These are phyloP conservation scores for Antennarius maculatus DNA, from an alignment of 2,797 vertebrate genomes.

Conservation along the genomic window DNA sequence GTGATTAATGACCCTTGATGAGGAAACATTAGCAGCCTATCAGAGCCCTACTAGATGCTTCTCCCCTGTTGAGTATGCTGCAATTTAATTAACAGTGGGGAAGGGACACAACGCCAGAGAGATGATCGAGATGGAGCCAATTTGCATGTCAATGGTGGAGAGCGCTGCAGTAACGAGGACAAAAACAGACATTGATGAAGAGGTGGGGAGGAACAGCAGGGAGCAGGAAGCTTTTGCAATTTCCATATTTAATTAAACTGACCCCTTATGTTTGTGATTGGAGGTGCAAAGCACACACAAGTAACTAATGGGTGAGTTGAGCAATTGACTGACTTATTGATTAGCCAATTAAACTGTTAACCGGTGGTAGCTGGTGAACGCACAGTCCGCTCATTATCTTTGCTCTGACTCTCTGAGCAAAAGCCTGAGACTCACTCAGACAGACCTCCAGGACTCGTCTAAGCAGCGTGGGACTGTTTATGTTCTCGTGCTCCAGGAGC, in stretches of 20 bases:
- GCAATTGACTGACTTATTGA: constrained; percentile 63
- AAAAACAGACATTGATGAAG: constrained; percentile 53
- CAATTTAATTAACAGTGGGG: constrained; percentile 71
- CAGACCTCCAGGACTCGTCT: constrained; percentile 38
- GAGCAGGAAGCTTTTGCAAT: constrained; percentile 26
- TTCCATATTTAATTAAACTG: constrained; percentile 64
- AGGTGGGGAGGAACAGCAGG: constrained; percentile 11
- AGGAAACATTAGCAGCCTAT: constrained; percentile 67
- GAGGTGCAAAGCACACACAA: constrained; percentile 14
- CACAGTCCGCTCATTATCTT: constrained; percentile 32
- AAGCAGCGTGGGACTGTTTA: constrained; percentile 51
- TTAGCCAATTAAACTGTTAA: constrained; percentile 48
- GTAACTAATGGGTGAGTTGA: constrained; percentile 41
- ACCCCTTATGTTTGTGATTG: constrained; percentile 47
- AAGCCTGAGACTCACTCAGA: constrained; percentile 47
- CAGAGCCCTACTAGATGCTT: constrained; percentile 34
- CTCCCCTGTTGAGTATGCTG: constrained; percentile 42
- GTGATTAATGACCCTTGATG: constrained; percentile 74
- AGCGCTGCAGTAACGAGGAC: constrained; percentile 47
- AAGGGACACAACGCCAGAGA: constrained; percentile 61
- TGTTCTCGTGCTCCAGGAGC: constrained; percentile 67
- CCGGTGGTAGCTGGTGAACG: constrained; percentile 30
- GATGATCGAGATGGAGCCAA: constrained; percentile 77
- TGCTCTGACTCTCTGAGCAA: constrained; percentile 6
- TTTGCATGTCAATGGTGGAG: constrained; percentile 59